Evolutionary conservation across 92 coral and sea anemone species (phyloP), one percentile per base, ranked within the genome.

Genomic region (Palythoa grandis): DNA sequence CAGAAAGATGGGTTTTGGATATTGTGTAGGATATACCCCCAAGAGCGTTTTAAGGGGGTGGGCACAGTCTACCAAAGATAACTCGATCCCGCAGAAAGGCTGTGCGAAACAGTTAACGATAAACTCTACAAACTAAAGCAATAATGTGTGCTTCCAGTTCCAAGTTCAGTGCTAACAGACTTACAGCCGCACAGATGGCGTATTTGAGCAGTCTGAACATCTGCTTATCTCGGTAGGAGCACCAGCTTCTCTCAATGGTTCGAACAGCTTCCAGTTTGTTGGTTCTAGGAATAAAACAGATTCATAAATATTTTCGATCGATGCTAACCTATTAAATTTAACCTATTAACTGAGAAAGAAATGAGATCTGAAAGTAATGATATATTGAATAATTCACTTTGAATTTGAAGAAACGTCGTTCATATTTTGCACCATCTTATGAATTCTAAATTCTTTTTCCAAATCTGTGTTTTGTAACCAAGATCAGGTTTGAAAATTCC

Each of bases 111-210:
- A 43, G 8, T 0, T 43, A 43, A 43, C 5, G 2, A 43, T 43
- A 43, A 43, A 43, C 8, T 43, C 8, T 43, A 43, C 48, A 3
- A 43, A 43, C 50, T 43, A 43, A 5, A 43, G 50, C 3, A 29
- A 29, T 29, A 29, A 5, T 43, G 7, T 43, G 7, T 43, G 8
- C 48, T 43, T 4, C 8, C 5, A 4, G 8, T 43, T 43, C 5
- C 48, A 43, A 3, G 6, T 5, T 43, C 50, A 48, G 13, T 24
- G 16, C 38, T 16, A 22, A 65, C 35, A 60, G 79, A 93, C 96
- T 85, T 88, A 97, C 99, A 72, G 99, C 99, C 13, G 99, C 99
- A 91, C 99, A 97, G 52, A 97, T 97, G 52, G 99, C 99, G 61
- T 93, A 97, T 70, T 97, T 97, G 52, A 97, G 95, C 65, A 97